Evolutionary conservation across 2,113 vertebrate species (phyloP).

Genomic region (Vireo altiloquus): DNA sequence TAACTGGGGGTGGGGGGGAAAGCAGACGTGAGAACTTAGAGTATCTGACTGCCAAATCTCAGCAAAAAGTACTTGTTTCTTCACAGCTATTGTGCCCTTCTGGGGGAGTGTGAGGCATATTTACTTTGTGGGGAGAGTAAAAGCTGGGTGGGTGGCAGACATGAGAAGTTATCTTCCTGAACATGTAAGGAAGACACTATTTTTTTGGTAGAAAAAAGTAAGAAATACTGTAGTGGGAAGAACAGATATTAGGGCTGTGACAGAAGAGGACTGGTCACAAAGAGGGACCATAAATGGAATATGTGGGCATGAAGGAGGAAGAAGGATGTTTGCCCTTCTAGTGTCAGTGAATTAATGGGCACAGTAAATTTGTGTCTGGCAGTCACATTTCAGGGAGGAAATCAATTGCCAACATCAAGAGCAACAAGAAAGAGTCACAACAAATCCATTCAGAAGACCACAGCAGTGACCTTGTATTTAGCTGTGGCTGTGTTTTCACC

Average conservation of each 20-base stretch:
- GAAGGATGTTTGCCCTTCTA: neutral
- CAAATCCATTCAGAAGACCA: neutral
- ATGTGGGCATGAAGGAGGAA: neutral
- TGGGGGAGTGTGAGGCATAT: neutral
- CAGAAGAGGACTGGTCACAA: neutral
- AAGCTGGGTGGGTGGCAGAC: constrained; percentile 20
- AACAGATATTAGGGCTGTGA: neutral
- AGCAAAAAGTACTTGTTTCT: neutral
- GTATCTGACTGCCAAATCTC: neutral
- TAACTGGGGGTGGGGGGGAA: neutral
- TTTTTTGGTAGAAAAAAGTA: neutral
- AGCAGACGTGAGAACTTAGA: neutral
- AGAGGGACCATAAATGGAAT: neutral
- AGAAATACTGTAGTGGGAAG: neutral
- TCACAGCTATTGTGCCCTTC: constrained; percentile 35
- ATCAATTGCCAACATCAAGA: neutral
- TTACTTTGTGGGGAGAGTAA: constrained; percentile 2
- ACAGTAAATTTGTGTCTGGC: neutral
- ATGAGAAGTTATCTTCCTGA: neutral
- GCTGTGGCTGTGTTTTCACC: neutral
- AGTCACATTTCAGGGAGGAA: neutral
- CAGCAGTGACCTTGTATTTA: neutral
- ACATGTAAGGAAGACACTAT: neutral
- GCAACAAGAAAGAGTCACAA: neutral
- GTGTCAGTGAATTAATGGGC: neutral